phyloP scores from a whole-genome alignment of 2,888 invertebrate genomes.

The Leptothorax acervorum region DNA sequence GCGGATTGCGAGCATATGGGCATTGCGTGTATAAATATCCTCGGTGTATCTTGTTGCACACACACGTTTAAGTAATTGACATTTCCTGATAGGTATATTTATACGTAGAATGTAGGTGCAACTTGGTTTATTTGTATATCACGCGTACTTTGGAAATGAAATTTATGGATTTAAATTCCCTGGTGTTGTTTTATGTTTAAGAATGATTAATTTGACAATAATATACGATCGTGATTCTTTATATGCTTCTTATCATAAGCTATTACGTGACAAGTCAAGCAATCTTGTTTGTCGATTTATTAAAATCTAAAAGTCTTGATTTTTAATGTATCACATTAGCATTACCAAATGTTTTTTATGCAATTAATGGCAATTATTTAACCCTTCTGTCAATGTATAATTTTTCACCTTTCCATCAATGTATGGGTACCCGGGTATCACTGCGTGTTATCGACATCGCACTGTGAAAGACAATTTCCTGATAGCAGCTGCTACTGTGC shows the following conservation, averaged over 20 bases:
- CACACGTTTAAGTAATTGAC: constrained; percentile 46
- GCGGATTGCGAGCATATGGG: constrained; percentile 20
- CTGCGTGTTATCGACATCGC: no score
- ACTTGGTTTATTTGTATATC: constrained; percentile 40
- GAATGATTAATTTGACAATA: background rate
- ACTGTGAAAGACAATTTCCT: no score
- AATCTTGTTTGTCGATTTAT: background rate
- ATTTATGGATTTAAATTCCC: constrained; percentile 21
- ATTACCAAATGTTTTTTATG: background rate
- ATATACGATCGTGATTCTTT: background rate
- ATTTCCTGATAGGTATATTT: constrained; percentile 47
- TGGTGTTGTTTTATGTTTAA: background rate
- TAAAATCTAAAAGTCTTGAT: background rate
- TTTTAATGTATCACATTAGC: background rate
- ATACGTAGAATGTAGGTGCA: constrained; percentile 18
- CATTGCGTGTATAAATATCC: constrained; percentile 49
- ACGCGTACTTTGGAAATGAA: background rate
- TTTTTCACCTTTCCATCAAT: no score
- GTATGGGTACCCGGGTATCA: no score
- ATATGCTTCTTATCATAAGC: background rate
- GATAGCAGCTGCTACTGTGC: no score
- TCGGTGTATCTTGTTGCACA: constrained; percentile 49
- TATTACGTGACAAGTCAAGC: background rate
- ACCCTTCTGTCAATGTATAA: no score
- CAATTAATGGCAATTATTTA: no score